phyloP scores from a whole-genome alignment of 2,888 invertebrate species.

The Leptopilina syphax region DNA sequence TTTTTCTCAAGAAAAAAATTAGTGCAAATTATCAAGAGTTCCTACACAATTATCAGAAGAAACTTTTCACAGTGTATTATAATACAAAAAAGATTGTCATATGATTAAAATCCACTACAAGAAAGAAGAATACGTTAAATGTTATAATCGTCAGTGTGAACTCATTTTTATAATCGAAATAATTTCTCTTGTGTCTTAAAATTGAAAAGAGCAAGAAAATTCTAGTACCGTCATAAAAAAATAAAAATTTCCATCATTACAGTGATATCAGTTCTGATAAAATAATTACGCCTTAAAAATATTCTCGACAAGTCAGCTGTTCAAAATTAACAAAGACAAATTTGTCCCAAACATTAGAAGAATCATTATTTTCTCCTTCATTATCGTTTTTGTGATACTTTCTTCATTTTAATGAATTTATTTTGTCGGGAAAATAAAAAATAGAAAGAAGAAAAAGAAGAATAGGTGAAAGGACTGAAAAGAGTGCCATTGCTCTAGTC shows the following conservation, averaged over 20 bases:
- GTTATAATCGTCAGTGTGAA: neutral
- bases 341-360: neutral
- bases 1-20: neutral
- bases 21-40: neutral
- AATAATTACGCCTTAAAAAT: neutral
- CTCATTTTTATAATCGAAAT: neutral
- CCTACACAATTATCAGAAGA: neutral
- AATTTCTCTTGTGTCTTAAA: neutral
- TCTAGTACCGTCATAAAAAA: neutral
- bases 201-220: neutral
- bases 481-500: constrained; percentile 12
- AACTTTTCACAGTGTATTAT: neutral
- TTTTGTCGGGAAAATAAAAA: neutral
- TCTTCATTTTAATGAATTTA: neutral
- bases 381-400: no score
- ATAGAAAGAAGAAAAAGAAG: neutral
- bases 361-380: neutral
- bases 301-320: constrained; percentile 8
- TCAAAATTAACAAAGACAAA: neutral
- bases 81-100: neutral
- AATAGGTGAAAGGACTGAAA: constrained; percentile 1
- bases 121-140: neutral
- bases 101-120: neutral
- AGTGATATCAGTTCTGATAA: neutral
- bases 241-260: neutral